Percentiles rank a stretch among this genome's conserved stretches.
Evolutionary conservation across 2,888 invertebrate species (phyloP).

Genomic region (Megastigmus dorsalis): DNA sequence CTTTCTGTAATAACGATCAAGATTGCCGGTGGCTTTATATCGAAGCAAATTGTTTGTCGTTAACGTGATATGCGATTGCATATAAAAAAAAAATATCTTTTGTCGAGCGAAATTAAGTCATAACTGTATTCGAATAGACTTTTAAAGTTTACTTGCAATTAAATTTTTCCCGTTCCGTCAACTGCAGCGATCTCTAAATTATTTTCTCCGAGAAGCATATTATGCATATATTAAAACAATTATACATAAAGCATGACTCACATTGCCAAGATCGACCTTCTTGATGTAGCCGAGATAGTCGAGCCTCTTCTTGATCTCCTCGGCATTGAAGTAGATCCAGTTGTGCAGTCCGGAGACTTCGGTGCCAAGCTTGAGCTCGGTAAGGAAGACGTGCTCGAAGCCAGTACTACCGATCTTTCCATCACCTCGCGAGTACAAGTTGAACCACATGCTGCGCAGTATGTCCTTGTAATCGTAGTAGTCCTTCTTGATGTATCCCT

Average conservation of each 20-base stretch:
- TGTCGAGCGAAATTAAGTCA: too few relatives aligned
- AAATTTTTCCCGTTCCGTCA: too few relatives aligned
- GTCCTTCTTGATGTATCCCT: conserved; percentile 70
- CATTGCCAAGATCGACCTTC: conserved; percentile 82
- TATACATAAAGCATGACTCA: conserved; percentile 73
- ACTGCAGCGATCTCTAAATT: too few relatives aligned
- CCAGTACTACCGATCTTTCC: conserved; percentile 90
- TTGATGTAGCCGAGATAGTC: conserved; percentile 89
- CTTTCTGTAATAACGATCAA: conserved; percentile 81
- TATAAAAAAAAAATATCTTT: neutral
- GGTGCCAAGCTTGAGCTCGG: conserved; percentile 85
- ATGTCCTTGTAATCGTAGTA: conserved; percentile 81
- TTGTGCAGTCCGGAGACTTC: conserved; percentile 91
- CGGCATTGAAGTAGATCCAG: conserved; percentile 89
- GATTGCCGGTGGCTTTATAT: conserved; percentile 10
- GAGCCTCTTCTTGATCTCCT: conserved; percentile 82
- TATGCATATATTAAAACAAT: neutral
- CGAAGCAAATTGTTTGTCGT: neutral
- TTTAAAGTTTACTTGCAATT: neutral
- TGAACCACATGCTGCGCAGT: conserved; percentile 86
- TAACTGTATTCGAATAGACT: neutral
- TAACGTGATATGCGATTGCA: neutral
- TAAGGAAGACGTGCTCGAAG: conserved; percentile 94
- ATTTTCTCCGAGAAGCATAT: too few relatives aligned
- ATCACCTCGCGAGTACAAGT: conserved; percentile 85